Evolutionary conservation across 2,113 vertebrate genomes (phyloP).

Genomic region (Miniopterus natalensis): DNA sequence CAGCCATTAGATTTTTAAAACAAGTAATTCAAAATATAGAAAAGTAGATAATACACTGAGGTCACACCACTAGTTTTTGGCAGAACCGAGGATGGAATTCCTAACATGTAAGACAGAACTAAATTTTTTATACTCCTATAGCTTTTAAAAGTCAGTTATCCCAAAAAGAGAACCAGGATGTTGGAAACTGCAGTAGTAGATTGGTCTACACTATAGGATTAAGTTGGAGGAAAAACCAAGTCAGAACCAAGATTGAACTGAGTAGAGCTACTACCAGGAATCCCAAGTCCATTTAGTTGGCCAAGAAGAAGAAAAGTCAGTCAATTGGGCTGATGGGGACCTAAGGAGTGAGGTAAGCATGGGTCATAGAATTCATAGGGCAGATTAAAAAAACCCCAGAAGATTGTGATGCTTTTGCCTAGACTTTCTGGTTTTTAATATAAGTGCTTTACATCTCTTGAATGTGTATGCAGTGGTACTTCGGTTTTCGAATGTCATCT

Average conservation of each 20-base stretch:
- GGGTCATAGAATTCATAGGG: not conserved
- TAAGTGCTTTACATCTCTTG: not conserved
- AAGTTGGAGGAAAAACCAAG: not conserved
- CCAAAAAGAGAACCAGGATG: not conserved
- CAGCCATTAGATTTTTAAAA: not conserved
- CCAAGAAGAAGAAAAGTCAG: not conserved
- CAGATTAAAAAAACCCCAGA: not conserved
- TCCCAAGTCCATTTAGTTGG: not conserved
- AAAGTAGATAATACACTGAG: not conserved
- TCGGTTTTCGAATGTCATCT: too few species aligned
- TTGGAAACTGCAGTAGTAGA: not conserved
- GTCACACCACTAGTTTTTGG: not conserved
- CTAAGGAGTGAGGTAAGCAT: not conserved
- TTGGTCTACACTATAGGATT: not conserved
- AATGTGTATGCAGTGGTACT: not conserved
- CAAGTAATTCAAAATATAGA: slow-evolving; percentile 13
- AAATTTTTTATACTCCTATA: not conserved
- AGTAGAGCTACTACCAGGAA: not conserved
- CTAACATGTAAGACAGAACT: not conserved
- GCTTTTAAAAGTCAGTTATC: slow-evolving; percentile 1
- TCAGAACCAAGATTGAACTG: not conserved
- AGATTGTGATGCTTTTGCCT: not conserved
- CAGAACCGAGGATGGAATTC: not conserved
- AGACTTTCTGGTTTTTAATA: not conserved
- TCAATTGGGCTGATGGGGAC: not conserved